Conservation (phyloP, 2,888 invertebrate species). For the Philopedon plagiatum region DNA sequence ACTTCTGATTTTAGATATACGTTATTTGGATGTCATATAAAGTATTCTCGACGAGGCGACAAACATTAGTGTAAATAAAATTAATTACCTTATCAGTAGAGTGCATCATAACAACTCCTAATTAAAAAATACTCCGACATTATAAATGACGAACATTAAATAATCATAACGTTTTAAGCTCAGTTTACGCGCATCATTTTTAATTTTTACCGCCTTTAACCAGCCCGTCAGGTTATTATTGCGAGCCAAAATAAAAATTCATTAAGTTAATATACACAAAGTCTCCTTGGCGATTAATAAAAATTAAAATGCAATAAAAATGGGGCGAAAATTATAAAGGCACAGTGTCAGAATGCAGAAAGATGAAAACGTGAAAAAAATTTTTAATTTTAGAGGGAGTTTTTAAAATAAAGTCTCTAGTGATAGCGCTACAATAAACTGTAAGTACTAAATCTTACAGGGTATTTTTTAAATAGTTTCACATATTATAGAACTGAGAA, state of each 20-base stretch:
- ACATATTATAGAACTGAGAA: no score
- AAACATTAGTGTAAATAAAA: no score
- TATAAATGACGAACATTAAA: not conserved
- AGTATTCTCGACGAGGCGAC: no score
- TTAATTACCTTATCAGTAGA: no score
- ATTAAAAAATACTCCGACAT: not conserved
- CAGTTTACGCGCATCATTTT: slow-evolving; percentile 15
- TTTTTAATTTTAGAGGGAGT: slow-evolving; percentile 6
- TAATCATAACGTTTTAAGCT: slow-evolving; percentile 12
- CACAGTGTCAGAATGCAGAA: not conserved
- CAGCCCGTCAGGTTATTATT: slow-evolving; percentile 12
- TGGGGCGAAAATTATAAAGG: slow-evolving; percentile 17
- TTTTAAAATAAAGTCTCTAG: not conserved
- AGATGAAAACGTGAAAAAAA: slow-evolving; percentile 5
- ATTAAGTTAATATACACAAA: slow-evolving; percentile 32
- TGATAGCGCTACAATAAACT: not conserved
- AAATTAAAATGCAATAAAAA: slow-evolving; percentile 43
- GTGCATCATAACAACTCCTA: not conserved
- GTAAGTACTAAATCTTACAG: no score
- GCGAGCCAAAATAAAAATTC: slow-evolving; percentile 33
- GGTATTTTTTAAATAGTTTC: no score
- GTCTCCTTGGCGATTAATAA: slow-evolving; percentile 36
- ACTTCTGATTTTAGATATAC: no score
- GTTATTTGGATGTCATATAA: no score
- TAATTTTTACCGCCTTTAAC: slow-evolving; percentile 3